Evolutionary conservation across 1,140 invertebrate species (phyloP).

Genomic region (Bilobella aurantiaca): DNA sequence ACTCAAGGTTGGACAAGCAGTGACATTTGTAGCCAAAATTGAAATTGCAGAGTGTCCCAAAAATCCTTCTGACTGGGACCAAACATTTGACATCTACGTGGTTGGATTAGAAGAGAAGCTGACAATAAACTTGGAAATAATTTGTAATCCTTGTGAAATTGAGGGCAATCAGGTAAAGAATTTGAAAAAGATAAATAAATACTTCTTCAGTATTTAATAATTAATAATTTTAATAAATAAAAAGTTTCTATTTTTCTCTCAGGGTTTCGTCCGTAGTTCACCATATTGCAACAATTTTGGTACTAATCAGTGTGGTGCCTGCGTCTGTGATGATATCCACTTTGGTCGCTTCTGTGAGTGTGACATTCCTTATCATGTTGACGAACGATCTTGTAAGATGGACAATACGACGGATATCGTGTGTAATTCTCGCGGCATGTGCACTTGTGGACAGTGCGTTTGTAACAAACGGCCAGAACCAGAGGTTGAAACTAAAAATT

Average conservation of each 20-base stretch:
- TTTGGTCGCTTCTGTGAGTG: conserved; percentile 84
- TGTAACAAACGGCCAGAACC: conserved; percentile 50
- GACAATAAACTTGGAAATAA: conserved; percentile 70
- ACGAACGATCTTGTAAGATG: conserved; percentile 54
- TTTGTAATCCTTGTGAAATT: conserved; percentile 75
- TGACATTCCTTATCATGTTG: conserved; percentile 44
- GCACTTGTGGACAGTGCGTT: conserved; percentile 68
- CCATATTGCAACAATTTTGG: conserved; percentile 36
- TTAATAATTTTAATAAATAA: too few relatives aligned
- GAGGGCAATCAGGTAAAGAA: neutral
- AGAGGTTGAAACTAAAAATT: conserved; percentile 43
- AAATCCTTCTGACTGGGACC: conserved; percentile 64
- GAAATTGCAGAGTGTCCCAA: conserved; percentile 53
- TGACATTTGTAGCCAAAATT: conserved; percentile 38
- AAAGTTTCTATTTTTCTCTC: too few relatives aligned
- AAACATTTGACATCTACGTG: conserved; percentile 77
- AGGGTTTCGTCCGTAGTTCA: conserved; percentile 36
- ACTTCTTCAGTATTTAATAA: too few relatives aligned
- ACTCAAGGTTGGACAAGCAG: conserved; percentile 67
- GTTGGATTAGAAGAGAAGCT: conserved; percentile 82
- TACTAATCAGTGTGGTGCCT: conserved; percentile 68
- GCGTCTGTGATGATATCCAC: conserved; percentile 62
- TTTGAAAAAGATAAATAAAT: too few relatives aligned
- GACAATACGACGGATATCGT: conserved; percentile 58
- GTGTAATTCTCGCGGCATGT: conserved; percentile 61